Conservation (phyloP, 2,113 vertebrate genomes). For the Menura novaehollandiae region DNA sequence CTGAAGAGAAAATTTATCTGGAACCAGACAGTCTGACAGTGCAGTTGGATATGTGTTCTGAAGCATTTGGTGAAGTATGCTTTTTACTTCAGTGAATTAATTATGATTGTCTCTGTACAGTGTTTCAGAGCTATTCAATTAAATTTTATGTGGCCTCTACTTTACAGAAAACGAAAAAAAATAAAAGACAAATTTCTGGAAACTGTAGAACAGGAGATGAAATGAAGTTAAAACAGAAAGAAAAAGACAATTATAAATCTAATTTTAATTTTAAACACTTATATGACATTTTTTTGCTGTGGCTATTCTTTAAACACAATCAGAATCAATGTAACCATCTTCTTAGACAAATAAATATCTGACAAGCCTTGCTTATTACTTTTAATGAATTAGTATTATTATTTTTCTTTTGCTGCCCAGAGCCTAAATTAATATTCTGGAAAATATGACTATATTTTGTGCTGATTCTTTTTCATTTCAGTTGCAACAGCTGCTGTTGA, state of each 20-base stretch:
- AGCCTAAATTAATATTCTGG: not conserved
- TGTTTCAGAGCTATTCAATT: not conserved
- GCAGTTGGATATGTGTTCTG: not conserved
- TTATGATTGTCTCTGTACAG: not conserved
- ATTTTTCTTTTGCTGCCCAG: not conserved
- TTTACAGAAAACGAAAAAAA: not conserved
- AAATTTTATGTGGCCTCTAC: not conserved
- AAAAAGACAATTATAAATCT: not conserved
- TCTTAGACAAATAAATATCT: not conserved
- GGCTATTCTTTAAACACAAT: not conserved
- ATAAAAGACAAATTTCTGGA: not conserved
- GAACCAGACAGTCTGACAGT: not conserved
- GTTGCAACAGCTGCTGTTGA: not conserved
- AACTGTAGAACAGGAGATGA: not conserved
- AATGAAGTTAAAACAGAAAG: not conserved
- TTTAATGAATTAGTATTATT: not conserved
- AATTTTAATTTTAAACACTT: not conserved
- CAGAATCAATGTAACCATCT: not conserved
- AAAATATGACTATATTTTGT: not conserved
- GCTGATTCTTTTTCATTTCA: not conserved
- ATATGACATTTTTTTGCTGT: not conserved
- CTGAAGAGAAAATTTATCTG: not conserved
- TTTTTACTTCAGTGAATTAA: not conserved
- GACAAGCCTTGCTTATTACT: not conserved
- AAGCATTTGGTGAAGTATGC: not conserved